Evolutionary conservation across 2,113 vertebrate genomes (phyloP).

Genomic region (Elanus axillaris): DNA sequence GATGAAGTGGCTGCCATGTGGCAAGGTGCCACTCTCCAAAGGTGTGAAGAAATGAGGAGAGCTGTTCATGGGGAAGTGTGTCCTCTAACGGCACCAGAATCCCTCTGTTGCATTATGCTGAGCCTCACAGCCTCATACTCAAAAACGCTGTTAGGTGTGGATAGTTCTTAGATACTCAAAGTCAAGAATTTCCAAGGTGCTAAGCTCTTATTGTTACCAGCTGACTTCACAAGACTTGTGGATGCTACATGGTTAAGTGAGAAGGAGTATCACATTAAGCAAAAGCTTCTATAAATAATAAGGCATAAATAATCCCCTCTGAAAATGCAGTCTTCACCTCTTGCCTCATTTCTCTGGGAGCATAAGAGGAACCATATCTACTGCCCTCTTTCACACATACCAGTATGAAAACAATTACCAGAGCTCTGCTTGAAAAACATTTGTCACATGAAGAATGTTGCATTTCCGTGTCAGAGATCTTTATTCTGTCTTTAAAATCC

Average conservation of each 20-base stretch:
- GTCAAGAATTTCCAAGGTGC: background rate
- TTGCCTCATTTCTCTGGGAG: background rate
- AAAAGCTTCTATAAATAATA: background rate
- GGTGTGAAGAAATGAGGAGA: background rate
- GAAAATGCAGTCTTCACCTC: background rate
- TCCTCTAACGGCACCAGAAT: background rate
- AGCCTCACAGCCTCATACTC: background rate
- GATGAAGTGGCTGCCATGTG: background rate
- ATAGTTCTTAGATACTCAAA: background rate
- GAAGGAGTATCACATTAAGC: background rate
- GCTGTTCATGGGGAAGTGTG: background rate
- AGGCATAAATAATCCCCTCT: background rate
- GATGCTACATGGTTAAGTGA: background rate
- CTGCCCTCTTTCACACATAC: background rate
- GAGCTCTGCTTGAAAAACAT: background rate
- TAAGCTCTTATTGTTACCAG: background rate
- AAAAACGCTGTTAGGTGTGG: background rate
- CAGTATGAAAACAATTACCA: background rate
- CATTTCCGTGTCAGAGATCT: background rate
- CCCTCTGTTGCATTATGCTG: background rate
- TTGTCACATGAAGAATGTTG: background rate
- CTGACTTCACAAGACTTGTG: background rate
- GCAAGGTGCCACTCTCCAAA: background rate
- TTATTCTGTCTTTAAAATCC: background rate
- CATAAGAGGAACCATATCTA: background rate